Evolutionary conservation across 2,797 vertebrate species (phyloP).

Genomic region (Typhlichthys eigenmanni): DNA sequence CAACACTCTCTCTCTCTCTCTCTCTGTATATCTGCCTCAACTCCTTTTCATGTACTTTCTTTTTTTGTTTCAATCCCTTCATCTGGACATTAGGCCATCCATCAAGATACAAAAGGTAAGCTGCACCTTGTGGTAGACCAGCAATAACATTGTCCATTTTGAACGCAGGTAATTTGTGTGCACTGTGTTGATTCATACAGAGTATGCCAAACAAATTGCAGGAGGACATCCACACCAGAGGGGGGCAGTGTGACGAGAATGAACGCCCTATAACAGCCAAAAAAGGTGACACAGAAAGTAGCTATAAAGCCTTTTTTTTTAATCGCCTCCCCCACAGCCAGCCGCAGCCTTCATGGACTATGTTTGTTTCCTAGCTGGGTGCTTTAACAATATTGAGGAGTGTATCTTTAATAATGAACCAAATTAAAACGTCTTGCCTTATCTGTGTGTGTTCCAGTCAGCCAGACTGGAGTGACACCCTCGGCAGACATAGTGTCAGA

Average conservation of each 20-base stretch:
- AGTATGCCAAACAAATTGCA: slow-evolving; percentile 51
- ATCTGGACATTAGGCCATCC: slow-evolving; percentile 74
- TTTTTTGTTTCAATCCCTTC: slow-evolving; percentile 11
- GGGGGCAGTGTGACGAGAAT: slow-evolving; percentile 37
- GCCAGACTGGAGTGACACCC: background rate
- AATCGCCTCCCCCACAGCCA: too few relatives aligned
- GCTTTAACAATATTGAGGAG: too few relatives aligned
- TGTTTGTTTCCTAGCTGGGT: too few relatives aligned
- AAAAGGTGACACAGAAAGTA: slow-evolving; percentile 43
- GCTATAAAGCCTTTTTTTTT: background rate
- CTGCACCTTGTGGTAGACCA: background rate
- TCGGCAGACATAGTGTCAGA: slow-evolving; percentile 18
- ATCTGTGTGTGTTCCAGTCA: slow-evolving; percentile 18
- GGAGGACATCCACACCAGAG: slow-evolving; percentile 42
- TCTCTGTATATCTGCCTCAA: background rate
- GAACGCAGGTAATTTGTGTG: background rate
- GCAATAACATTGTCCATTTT: slow-evolving; percentile 1
- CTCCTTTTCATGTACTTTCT: background rate
- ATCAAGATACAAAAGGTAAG: slow-evolving; percentile 81
- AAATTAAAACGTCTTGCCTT: slow-evolving; percentile 4
- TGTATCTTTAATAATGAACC: too few relatives aligned
- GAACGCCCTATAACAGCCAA: slow-evolving; percentile 36
- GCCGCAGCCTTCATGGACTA: too few relatives aligned
- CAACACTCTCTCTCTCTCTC: background rate
- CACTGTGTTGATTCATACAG: slow-evolving; percentile 70